A percentile compares a stretch with the other conserved stretches of the same genome.
Evolutionary conservation across 2,888 invertebrate species (phyloP).

Genomic region (Hydrotaea diabolus): DNA sequence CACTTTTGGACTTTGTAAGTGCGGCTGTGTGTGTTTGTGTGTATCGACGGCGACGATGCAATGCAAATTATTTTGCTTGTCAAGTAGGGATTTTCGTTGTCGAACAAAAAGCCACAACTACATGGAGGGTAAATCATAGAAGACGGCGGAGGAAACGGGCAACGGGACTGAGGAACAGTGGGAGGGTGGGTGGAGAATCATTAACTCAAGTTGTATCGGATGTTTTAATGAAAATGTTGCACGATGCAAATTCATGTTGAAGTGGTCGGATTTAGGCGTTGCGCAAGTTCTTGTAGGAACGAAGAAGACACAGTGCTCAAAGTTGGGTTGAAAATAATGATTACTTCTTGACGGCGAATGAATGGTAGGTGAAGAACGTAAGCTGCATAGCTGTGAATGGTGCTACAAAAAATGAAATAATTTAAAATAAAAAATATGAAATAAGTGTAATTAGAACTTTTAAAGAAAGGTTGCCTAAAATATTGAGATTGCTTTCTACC

Average conservation of each 20-base stretch:
- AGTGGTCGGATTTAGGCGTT: background rate
- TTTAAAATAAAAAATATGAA: no score
- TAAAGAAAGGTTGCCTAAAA: no score
- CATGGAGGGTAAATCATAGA: background rate
- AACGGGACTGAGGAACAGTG: background rate
- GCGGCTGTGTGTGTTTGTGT: background rate
- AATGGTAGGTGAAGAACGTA: no score
- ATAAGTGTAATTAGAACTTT: no score
- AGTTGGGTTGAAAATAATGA: no score
- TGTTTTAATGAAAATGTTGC: conserved; percentile 55
- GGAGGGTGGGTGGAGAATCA: background rate
- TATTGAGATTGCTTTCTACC: no score
- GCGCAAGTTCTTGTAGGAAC: no score
- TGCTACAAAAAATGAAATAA: no score
- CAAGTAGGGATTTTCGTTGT: conserved; percentile 39
- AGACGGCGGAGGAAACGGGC: conserved; percentile 21
- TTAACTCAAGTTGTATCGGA: conserved; percentile 13
- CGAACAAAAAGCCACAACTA: conserved; percentile 2
- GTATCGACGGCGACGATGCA: background rate
- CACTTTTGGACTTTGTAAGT: conserved; percentile 25
- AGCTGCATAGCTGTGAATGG: no score
- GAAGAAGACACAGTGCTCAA: no score
- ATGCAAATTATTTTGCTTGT: conserved; percentile 48
- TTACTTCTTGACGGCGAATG: no score
- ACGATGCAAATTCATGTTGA: conserved; percentile 58